phyloP scores from a whole-genome alignment of 2,888 invertebrate species.

The Mesoligia furuncula region DNA sequence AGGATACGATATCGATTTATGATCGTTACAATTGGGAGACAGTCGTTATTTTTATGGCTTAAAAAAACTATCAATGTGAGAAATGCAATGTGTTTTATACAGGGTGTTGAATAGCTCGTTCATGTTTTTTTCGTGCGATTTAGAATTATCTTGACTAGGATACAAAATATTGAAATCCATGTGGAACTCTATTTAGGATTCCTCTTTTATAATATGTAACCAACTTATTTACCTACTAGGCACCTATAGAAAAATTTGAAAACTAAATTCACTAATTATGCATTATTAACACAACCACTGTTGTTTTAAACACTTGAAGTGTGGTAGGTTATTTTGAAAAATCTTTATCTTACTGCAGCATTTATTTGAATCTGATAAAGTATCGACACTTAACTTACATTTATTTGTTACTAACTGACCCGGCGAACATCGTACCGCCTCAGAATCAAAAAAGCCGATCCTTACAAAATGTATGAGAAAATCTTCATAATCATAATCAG shows the following conservation, averaged over 20 bases:
- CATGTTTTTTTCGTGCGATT: not conserved
- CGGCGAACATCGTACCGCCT: too few relatives aligned
- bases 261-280: not conserved
- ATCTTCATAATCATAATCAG: too few relatives aligned
- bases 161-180: not conserved
- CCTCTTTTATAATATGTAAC: not conserved
- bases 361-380: not conserved
- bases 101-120: constrained; percentile 11
- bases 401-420: not conserved
- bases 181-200: not conserved
- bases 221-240: not conserved
- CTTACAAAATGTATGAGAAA: too few relatives aligned
- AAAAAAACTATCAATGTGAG: constrained; percentile 84
- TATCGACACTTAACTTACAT: not conserved
- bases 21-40: constrained; percentile 81
- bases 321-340: not conserved
- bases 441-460: too few relatives aligned
- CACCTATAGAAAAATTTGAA: not conserved
- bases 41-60: constrained; percentile 88
- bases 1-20: constrained; percentile 79
- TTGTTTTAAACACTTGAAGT: not conserved
- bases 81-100: constrained; percentile 84
- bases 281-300: not conserved
- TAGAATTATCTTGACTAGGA: not conserved
- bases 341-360: not conserved